These are phyloP conservation scores for Sthenelais limicola DNA, from an alignment of 2,888 invertebrate genomes.

Conservation along the genomic window DNA sequence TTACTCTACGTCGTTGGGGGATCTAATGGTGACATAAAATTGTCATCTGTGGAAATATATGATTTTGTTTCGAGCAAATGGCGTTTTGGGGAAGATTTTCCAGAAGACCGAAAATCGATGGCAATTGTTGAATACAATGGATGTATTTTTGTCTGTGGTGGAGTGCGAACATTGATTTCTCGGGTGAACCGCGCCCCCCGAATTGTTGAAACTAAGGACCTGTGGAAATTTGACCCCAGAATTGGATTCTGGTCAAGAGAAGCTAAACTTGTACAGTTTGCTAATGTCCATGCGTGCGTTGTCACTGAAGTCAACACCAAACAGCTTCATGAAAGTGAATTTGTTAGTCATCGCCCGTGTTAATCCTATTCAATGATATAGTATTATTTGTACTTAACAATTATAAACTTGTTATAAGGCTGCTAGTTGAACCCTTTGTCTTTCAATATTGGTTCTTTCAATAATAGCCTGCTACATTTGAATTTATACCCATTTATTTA, in stretches of 20 bases:
- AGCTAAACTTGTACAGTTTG: conserved; percentile 58
- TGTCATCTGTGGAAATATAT: conserved; percentile 89
- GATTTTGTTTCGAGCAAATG: conserved; percentile 82
- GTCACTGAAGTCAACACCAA: conserved; percentile 57
- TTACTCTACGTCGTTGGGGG: conserved; percentile 88
- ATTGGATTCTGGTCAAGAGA: conserved; percentile 56
- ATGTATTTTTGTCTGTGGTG: conserved; percentile 60
- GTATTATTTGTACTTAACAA: too few relatives aligned
- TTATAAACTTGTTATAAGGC: too few relatives aligned
- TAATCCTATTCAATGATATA: too few relatives aligned
- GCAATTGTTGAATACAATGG: conserved; percentile 53
- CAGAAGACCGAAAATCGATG: conserved; percentile 60
- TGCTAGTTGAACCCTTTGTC: too few relatives aligned
- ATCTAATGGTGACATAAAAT: conserved; percentile 89
- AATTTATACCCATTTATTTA: too few relatives aligned
- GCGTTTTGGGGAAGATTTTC: conserved; percentile 71
- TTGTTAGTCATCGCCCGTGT: too few relatives aligned
- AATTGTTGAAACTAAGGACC: conserved; percentile 59
- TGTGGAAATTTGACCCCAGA: conserved; percentile 58
- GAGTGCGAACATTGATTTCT: conserved; percentile 45
- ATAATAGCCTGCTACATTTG: too few relatives aligned
- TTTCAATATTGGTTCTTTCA: too few relatives aligned
- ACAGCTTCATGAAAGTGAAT: conserved; percentile 56
- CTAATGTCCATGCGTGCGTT: conserved; percentile 55
- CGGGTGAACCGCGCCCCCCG: conserved; percentile 38